phyloP scores from a whole-genome alignment of 53 echinoderm and acorn worm genomes.

The Glandiceps talaboti region DNA sequence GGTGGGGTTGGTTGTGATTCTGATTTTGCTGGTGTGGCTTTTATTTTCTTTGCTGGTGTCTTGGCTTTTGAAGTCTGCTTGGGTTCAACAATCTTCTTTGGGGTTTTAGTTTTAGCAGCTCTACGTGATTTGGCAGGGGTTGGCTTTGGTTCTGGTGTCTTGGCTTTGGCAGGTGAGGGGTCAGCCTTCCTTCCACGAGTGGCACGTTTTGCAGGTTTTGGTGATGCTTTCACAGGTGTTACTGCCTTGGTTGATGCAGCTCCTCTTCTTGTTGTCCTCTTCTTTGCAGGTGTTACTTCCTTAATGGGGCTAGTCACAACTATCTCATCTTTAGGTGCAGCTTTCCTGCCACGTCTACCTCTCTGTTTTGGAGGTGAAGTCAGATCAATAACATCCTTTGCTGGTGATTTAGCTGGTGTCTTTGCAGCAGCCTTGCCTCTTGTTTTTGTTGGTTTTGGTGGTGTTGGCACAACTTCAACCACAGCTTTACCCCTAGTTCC shows the following conservation, averaged over 20 bases:
- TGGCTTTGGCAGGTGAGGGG: neutral
- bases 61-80: constrained; percentile 16
- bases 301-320: constrained; percentile 21
- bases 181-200: constrained; percentile 1
- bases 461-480: neutral
- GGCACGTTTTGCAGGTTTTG: neutral
- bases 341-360: constrained; percentile 6
- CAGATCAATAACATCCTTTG: too few species aligned
- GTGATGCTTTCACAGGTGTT: neutral
- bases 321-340: neutral
- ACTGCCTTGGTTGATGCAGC: neutral
- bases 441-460: neutral
- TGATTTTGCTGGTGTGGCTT: constrained; percentile 17
- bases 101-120: neutral
- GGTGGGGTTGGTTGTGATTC: constrained; percentile 18
- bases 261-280: neutral
- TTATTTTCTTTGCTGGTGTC: constrained; percentile 26
- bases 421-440: neutral
- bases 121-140: constrained; percentile 2
- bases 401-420: neutral
- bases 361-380: neutral
- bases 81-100: neutral
- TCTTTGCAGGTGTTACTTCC: neutral
- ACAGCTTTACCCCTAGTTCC: neutral
- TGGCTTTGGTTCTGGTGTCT: neutral